phyloP scores from a whole-genome alignment of 2,797 vertebrate species.

The Dallia pectoralis region DNA sequence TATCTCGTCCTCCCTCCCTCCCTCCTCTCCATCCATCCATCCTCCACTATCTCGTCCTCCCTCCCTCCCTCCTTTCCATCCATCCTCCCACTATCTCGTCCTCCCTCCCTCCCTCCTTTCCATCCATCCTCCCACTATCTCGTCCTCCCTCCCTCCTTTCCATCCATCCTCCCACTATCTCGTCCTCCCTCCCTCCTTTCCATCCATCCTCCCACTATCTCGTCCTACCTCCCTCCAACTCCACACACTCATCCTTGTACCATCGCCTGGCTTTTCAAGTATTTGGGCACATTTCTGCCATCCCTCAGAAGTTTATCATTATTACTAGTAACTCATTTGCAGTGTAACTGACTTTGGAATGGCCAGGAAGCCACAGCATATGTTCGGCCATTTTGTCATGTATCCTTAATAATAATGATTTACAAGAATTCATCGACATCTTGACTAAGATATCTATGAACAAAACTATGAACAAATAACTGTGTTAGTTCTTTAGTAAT shows the following conservation, averaged over 20 bases:
- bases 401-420: background rate
- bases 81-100: no score
- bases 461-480: background rate
- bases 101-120: constrained; percentile 56
- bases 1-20: no score
- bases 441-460: background rate
- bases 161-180: constrained; percentile 58
- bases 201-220: constrained; percentile 39
- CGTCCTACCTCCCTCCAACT: constrained; percentile 74
- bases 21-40: no score
- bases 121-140: constrained; percentile 41
- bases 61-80: no score
- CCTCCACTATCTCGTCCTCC: no score
- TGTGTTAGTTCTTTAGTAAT: background rate
- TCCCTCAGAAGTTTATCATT: constrained; percentile 9
- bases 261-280: background rate
- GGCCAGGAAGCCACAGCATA: background rate
- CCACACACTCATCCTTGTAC: constrained; percentile 47
- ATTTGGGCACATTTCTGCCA: background rate
- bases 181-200: background rate
- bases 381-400: background rate
- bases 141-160: constrained; percentile 74
- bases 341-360: background rate
- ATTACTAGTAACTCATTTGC: background rate
- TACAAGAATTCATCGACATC: background rate